A percentile compares a stretch with the other conserved stretches of the same genome.
Conservation (phyloP, 2,888 invertebrate species). For the Pseudococcus viburni region DNA sequence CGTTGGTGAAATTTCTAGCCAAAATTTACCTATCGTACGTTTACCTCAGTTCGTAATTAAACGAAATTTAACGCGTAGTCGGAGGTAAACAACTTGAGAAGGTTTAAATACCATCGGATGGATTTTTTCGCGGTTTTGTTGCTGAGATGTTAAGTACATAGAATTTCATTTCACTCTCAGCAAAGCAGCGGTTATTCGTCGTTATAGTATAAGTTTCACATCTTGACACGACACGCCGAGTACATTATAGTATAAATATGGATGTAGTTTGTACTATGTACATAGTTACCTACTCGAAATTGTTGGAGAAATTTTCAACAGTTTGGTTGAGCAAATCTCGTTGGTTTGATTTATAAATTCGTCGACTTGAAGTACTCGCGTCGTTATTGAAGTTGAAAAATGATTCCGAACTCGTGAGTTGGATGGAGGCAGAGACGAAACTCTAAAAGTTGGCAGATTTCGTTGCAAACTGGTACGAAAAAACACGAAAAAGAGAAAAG, state of each 20-base stretch:
- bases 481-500: too few relatives aligned
- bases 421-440: too few relatives aligned
- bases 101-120: not conserved
- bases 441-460: too few relatives aligned
- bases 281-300: not conserved
- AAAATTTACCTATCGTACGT: not conserved
- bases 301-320: not conserved
- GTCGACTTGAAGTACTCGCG: not conserved
- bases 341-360: not conserved
- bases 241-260: not conserved
- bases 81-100: conserved; percentile 1
- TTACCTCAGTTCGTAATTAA: not conserved
- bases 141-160: not conserved
- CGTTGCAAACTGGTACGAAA: too few relatives aligned
- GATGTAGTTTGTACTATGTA: too few relatives aligned
- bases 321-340: not conserved
- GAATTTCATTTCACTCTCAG: not conserved
- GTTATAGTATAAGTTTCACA: not conserved
- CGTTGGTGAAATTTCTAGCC: not conserved
- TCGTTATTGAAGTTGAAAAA: not conserved
- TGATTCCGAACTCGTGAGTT: not conserved
- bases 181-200: not conserved
- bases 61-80: not conserved
- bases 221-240: not conserved
- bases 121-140: not conserved